These are phyloP conservation scores for Homarus americanus DNA, from an alignment of 1,140 invertebrate species.

Conservation along the genomic window DNA sequence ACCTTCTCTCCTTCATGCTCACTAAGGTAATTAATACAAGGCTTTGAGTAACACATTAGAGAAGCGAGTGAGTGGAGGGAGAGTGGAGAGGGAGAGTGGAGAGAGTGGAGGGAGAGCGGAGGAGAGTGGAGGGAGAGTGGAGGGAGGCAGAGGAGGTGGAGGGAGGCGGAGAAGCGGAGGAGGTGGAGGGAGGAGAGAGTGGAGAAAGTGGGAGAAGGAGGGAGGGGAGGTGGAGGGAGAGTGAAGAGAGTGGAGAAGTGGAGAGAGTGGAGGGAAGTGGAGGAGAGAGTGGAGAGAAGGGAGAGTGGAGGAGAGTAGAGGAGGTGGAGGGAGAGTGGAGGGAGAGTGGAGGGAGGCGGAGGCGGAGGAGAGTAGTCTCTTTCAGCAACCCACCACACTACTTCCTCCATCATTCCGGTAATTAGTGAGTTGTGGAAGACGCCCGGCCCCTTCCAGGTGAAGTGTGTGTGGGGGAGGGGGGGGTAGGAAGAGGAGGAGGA, in stretches of 20 bases:
- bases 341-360: neutral
- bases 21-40: slow-evolving; percentile 14
- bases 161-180: neutral
- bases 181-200: neutral
- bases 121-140: neutral
- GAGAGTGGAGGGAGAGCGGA: too few relatives aligned
- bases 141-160: neutral
- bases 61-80: neutral
- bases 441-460: too few relatives aligned
- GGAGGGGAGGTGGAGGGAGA: neutral
- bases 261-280: neutral
- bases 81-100: neutral
- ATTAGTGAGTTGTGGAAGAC: too few relatives aligned
- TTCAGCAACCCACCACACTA: too few relatives aligned
- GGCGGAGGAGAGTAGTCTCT: neutral
- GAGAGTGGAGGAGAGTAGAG: too few relatives aligned
- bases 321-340: neutral
- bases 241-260: neutral
- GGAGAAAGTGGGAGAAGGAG: neutral
- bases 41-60: slow-evolving; percentile 7
- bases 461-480: too few relatives aligned
- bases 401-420: too few relatives aligned
- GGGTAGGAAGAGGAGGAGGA: neutral
- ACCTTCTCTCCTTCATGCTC: neutral
- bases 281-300: too few relatives aligned